Conservation (phyloP, 2,888 invertebrate genomes). For the Chouioia cunea region DNA sequence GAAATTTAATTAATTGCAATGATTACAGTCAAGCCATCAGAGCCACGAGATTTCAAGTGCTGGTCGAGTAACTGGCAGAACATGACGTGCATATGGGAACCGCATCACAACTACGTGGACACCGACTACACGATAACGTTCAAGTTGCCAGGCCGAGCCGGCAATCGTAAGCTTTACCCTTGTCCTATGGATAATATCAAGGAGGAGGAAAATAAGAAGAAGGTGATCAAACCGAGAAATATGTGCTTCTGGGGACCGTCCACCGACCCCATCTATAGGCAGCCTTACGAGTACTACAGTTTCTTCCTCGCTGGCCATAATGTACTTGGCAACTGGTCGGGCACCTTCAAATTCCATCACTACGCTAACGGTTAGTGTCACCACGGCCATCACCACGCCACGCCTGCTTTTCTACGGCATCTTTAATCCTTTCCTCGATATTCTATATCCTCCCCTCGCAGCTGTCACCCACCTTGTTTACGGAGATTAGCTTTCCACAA, state of each 20-base stretch:
- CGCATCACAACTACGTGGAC: conserved; percentile 72
- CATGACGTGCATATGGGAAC: conserved; percentile 81
- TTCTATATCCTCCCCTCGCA: no score
- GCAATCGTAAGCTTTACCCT: conserved; percentile 59
- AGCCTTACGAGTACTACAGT: conserved; percentile 70
- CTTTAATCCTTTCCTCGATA: no score
- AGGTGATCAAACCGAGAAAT: conserved; percentile 49
- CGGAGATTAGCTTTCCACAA: no score
- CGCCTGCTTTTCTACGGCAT: no score
- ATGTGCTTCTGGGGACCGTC: conserved; percentile 70
- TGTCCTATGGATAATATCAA: conserved; percentile 67
- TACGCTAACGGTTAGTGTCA: conserved; percentile 68
- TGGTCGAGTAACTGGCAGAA: conserved; percentile 80
- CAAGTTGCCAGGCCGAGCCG: conserved; percentile 66
- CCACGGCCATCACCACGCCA: no score
- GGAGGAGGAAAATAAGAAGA: conserved; percentile 45
- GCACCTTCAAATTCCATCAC: conserved; percentile 74
- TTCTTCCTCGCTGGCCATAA: conserved; percentile 76
- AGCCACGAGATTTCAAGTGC: conserved; percentile 80
- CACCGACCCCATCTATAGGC: conserved; percentile 72
- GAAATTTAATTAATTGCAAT: no score
- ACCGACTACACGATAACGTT: conserved; percentile 73
- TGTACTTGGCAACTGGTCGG: conserved; percentile 72
- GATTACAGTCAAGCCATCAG: conserved; percentile 72
- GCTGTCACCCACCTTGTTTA: no score